phyloP scores from a whole-genome alignment of 2,113 vertebrate genomes.

The Taxidea taxus region DNA sequence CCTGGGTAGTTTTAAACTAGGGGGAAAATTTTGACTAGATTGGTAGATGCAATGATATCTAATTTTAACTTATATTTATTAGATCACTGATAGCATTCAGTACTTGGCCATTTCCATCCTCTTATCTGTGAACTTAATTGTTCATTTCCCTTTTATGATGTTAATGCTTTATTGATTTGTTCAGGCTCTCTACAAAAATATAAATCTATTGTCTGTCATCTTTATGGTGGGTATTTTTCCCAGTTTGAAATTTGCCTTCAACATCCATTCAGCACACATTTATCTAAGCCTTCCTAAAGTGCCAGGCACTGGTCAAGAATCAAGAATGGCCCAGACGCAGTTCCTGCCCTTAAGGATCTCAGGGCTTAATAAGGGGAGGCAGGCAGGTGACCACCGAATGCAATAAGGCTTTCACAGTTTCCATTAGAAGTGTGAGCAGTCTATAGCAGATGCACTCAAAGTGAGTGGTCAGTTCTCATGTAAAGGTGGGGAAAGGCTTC shows the following conservation, averaged over 20 bases:
- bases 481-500: not conserved
- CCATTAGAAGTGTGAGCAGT: not conserved
- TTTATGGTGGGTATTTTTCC: conserved; percentile 12
- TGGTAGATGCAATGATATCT: not conserved
- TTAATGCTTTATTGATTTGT: not conserved
- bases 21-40: not conserved
- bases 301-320: not conserved
- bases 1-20: not conserved
- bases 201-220: not conserved
- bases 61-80: not conserved
- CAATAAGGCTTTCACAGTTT: not conserved
- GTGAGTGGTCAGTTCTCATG: not conserved
- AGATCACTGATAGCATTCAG: not conserved
- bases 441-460: not conserved
- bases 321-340: not conserved
- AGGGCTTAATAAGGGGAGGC: not conserved
- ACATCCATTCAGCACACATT: not conserved
- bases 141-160: conserved; percentile 34
- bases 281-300: not conserved
- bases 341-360: not conserved
- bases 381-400: not conserved
- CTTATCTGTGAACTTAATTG: not conserved
- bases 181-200: not conserved
- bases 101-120: not conserved
- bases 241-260: not conserved